A percentile compares a stretch with the other conserved stretches of the same genome.
phyloP scores from a whole-genome alignment of 2,888 invertebrate species.

The Harmothoe impar region DNA sequence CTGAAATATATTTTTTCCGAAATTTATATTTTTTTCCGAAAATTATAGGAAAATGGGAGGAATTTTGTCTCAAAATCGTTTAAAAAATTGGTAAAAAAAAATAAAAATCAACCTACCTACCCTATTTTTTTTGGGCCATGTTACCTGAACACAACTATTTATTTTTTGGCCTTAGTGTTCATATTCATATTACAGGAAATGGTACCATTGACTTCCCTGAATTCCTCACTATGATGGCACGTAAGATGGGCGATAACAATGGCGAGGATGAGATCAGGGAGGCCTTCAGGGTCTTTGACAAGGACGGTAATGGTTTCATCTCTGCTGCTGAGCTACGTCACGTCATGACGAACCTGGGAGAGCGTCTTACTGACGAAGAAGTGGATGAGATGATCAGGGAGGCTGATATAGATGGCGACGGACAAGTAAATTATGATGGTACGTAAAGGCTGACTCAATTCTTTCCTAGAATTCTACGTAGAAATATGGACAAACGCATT shows the following conservation, averaged over 20 bases:
- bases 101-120: no score
- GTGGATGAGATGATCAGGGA: constrained; percentile 30
- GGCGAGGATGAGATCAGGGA: constrained; percentile 19
- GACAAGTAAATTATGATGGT: constrained; percentile 36
- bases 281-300: constrained; percentile 6
- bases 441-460: no score
- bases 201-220: constrained; percentile 28
- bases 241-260: constrained; percentile 10
- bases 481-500: no score
- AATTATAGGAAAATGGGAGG: no score
- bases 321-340: constrained; percentile 22
- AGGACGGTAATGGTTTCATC: constrained; percentile 30
- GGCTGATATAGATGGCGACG: background rate
- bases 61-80: no score
- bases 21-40: no score
- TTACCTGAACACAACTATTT: no score
- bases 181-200: background rate
- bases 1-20: no score
- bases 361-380: background rate
- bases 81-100: no score
- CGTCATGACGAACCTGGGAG: constrained; percentile 30
- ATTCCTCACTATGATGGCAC: constrained; percentile 14
- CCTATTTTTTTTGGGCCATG: no score
- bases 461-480: no score
- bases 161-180: no score